phyloP scores from a whole-genome alignment of 2,113 vertebrate species.

The Melanerpes formicivorus region DNA sequence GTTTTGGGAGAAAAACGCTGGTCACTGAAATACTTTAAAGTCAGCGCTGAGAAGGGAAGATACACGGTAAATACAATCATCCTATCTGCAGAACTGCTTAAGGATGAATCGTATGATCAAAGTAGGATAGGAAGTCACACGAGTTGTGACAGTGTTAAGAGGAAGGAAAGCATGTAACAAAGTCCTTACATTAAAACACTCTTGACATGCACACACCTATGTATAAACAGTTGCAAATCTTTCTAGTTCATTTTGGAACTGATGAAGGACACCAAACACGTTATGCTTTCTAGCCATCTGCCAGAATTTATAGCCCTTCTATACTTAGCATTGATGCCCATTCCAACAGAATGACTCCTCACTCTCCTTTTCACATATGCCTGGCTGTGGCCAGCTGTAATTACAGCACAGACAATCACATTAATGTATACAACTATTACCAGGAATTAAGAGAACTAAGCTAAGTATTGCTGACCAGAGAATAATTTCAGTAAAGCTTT shows the following conservation, averaged over 20 bases:
- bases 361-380: background rate
- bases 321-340: conserved; percentile 4
- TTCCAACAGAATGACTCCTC: background rate
- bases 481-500: background rate
- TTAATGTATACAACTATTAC: background rate
- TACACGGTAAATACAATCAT: background rate
- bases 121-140: background rate
- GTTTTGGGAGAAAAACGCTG: background rate
- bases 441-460: background rate
- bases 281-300: background rate
- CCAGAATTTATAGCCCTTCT: background rate
- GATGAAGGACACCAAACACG: background rate
- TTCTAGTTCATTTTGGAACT: background rate
- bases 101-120: background rate
- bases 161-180: background rate
- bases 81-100: background rate
- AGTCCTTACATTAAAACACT: background rate
- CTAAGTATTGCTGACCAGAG: background rate
- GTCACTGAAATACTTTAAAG: background rate
- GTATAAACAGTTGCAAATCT: rapidly evolving
- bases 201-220: background rate
- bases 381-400: background rate
- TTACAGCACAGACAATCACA: background rate
- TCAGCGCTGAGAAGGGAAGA: background rate
- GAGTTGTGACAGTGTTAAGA: background rate